Percentiles rank a stretch among this genome's conserved stretches.
Conservation (phyloP, 2,888 invertebrate genomes). For the Protonemura montana region DNA sequence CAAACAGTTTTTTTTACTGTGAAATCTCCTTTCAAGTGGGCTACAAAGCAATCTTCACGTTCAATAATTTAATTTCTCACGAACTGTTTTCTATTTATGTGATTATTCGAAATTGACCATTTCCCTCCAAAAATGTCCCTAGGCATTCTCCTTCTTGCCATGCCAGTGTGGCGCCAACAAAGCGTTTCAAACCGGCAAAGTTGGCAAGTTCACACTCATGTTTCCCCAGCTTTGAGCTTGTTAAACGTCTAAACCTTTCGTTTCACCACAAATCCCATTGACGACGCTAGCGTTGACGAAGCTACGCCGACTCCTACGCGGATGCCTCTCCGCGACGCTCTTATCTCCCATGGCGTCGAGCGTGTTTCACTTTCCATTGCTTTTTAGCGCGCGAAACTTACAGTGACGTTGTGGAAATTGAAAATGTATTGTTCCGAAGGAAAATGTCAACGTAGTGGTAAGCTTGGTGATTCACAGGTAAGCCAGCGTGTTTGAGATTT, state of each 20-base stretch:
- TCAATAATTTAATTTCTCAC: no score
- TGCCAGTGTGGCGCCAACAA: no score
- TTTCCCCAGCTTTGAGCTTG: not conserved
- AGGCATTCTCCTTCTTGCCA: no score
- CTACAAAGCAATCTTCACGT: no score
- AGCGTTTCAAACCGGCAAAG: no score
- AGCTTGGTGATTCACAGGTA: not conserved
- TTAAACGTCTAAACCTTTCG: not conserved
- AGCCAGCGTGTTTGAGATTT: not conserved
- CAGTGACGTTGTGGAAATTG: not conserved
- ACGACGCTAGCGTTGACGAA: not conserved
- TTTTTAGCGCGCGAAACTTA: not conserved
- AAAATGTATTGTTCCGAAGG: not conserved
- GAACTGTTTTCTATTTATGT: no score
- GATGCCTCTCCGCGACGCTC: not conserved
- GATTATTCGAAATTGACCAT: no score
- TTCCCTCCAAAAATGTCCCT: no score
- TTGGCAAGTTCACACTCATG: no score
- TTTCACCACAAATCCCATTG: not conserved
- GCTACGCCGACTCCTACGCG: not conserved
- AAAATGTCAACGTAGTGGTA: not conserved
- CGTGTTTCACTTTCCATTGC: not conserved
- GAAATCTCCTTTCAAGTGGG: no score
- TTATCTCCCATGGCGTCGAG: not conserved
- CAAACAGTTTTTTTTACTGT: no score